Conservation (phyloP, 2,113 vertebrate genomes). For the Hyla sarda region DNA sequence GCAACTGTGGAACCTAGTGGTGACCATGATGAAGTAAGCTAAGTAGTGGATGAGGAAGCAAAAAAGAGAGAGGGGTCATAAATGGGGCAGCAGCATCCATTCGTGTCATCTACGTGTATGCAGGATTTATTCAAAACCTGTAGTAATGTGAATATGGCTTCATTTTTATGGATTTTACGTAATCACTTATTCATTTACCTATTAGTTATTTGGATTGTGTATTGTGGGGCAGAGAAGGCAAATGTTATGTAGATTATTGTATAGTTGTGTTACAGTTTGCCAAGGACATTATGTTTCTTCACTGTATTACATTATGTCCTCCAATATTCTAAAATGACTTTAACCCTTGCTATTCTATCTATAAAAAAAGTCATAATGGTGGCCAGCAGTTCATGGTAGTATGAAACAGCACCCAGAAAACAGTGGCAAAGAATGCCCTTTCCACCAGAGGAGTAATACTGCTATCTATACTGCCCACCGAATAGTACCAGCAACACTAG, state of each 20-base stretch:
- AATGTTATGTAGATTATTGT: not conserved
- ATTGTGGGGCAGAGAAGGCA: not conserved
- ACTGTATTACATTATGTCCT: not conserved
- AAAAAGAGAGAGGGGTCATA: slow-evolving; percentile 7
- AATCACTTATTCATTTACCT: too few relatives aligned
- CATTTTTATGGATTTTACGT: too few relatives aligned
- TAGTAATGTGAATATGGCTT: too few relatives aligned
- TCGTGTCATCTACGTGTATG: not conserved
- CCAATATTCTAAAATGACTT: not conserved
- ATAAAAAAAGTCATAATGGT: too few relatives aligned
- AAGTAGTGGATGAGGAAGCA: not conserved
- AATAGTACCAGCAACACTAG: too few relatives aligned
- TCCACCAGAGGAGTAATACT: too few relatives aligned
- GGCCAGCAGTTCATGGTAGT: too few relatives aligned
- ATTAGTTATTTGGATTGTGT: not conserved
- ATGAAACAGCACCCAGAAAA: too few relatives aligned
- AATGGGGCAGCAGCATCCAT: not conserved
- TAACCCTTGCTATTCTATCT: too few relatives aligned
- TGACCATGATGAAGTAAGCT: not conserved
- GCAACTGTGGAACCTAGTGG: slow-evolving; percentile 2
- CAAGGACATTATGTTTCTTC: not conserved
- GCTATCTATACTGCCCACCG: too few relatives aligned
- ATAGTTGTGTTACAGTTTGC: not conserved
- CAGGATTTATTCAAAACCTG: not conserved
- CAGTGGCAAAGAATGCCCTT: too few relatives aligned